Evolutionary conservation across 1,140 invertebrate species (phyloP).

Genomic region (Drosophila sproati): DNA sequence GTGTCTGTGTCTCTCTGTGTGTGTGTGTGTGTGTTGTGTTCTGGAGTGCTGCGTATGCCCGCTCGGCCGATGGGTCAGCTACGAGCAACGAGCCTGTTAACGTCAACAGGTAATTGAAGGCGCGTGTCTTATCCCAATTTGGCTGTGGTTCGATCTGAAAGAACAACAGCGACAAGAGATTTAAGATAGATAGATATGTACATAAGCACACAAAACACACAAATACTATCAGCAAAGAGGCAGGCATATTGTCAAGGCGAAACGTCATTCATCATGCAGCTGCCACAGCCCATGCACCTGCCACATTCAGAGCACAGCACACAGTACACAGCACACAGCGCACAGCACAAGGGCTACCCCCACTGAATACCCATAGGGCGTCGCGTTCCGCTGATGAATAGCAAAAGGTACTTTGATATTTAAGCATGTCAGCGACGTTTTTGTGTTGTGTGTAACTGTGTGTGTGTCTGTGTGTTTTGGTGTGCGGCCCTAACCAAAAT

Average conservation of each 20-base stretch:
- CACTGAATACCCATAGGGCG: background rate
- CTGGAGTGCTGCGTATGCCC: background rate
- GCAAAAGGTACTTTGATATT: constrained; percentile 75
- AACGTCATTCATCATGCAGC: constrained; percentile 41
- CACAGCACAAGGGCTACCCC: background rate
- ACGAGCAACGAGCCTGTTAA: constrained; percentile 12
- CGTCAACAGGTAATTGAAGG: constrained; percentile 60
- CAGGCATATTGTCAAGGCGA: constrained; percentile 36
- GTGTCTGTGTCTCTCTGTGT: background rate
- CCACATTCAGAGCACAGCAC: background rate
- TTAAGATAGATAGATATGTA: constrained; percentile 50
- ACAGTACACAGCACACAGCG: background rate
- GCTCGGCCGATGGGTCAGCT: constrained; percentile 21
- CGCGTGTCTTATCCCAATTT: constrained; percentile 70
- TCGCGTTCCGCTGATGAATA: constrained; percentile 49
- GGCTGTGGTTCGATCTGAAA: constrained; percentile 61
- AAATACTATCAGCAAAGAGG: constrained; percentile 11
- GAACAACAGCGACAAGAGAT: constrained; percentile 57
- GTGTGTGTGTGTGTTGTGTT: background rate
- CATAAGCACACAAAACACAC: background rate
- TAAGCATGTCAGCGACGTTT: constrained; percentile 67
- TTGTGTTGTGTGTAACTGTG: constrained; percentile 17
- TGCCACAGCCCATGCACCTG: constrained; percentile 12
- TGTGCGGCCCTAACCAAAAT: constrained; percentile 26
- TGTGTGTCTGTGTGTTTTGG: constrained; percentile 22